Conservation (phyloP, 2,888 invertebrate genomes). For the Conistra vaccinii region DNA sequence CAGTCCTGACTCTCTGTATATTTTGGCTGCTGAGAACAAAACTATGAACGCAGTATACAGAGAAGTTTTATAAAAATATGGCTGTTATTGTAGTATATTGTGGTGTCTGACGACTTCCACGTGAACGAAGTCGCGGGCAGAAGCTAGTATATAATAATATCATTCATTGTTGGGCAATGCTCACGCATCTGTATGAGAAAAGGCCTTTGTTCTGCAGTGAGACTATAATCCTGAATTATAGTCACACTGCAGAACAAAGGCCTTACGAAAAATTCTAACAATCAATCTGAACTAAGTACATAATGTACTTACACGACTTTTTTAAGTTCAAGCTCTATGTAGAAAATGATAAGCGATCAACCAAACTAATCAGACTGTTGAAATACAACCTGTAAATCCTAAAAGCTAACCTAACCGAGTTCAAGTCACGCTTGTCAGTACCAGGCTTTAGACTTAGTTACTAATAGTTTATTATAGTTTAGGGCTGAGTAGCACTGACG, state of each 20-base stretch:
- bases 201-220: background rate
- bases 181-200: too few species aligned
- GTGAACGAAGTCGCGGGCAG: too few species aligned
- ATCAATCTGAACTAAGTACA: background rate
- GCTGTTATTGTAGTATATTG: too few species aligned
- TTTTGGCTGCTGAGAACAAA: too few species aligned
- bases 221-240: background rate
- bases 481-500: background rate
- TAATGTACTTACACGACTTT: background rate
- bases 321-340: background rate
- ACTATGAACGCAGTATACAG: too few species aligned
- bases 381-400: background rate
- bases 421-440: constrained; percentile 37
- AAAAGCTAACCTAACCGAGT: background rate
- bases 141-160: too few species aligned
- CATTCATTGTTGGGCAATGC: background rate
- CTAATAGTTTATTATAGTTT: constrained; percentile 18
- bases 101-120: too few species aligned
- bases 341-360: background rate
- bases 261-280: background rate
- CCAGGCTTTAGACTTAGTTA: constrained; percentile 16
- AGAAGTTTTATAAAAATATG: too few species aligned
- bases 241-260: too few species aligned
- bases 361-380: constrained; percentile 1
- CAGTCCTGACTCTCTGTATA: too few species aligned